These are phyloP conservation scores for Hoplodrina ambigua DNA, from an alignment of 2,888 invertebrate genomes.

Conservation along the genomic window DNA sequence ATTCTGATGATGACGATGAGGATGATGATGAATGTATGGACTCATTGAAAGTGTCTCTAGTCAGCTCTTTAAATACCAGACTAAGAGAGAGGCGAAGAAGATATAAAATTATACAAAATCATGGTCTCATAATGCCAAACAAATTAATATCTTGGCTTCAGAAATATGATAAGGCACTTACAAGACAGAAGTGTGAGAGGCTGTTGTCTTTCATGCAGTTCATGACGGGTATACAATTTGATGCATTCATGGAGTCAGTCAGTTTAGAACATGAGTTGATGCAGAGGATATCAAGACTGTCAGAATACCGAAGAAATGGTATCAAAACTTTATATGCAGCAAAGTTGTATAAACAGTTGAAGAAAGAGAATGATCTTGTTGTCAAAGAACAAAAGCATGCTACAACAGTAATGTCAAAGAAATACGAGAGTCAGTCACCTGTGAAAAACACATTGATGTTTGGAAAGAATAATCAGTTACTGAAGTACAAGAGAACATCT, in stretches of 20 bases:
- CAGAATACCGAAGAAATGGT: conserved; percentile 93
- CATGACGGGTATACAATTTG: conserved; percentile 93
- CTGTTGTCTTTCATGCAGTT: conserved; percentile 94
- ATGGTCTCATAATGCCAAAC: conserved; percentile 94
- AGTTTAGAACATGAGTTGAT: conserved; percentile 93
- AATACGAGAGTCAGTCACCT: conserved; percentile 80
- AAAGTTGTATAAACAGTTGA: conserved; percentile 92
- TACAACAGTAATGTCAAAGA: conserved; percentile 78
- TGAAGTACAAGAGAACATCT: conserved; percentile 79
- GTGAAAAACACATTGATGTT: conserved; percentile 71
- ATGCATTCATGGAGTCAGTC: conserved; percentile 94
- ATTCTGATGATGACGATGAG: conserved; percentile 79
- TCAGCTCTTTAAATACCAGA: conserved; percentile 94
- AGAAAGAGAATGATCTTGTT: conserved; percentile 90
- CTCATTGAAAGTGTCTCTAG: conserved; percentile 92
- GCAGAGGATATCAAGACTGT: conserved; percentile 91
- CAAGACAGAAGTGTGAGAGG: conserved; percentile 89
- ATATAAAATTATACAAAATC: conserved; percentile 93
- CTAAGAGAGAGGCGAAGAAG: conserved; percentile 93
- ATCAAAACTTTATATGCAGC: conserved; percentile 92
- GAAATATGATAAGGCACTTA: conserved; percentile 92
- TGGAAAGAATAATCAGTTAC: conserved; percentile 67
- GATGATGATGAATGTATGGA: conserved; percentile 89
- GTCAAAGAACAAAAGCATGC: conserved; percentile 86
- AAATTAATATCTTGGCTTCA: conserved; percentile 93